Evolutionary conservation across 1,140 invertebrate species (phyloP).

Genomic region (Linepithema humile): DNA sequence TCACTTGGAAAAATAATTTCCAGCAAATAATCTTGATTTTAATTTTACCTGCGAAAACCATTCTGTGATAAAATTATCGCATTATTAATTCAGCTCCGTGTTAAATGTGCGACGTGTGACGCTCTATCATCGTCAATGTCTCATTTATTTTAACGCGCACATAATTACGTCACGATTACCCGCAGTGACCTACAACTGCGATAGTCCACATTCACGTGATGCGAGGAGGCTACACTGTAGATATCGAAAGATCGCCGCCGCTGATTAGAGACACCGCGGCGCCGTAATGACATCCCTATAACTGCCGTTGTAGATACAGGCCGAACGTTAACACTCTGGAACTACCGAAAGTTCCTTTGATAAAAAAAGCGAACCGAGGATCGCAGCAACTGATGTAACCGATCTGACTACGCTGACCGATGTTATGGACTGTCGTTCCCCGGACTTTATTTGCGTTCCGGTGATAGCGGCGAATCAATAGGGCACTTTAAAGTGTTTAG

Average conservation of each 20-base stretch:
- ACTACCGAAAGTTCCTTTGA: neutral
- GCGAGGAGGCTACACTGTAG: neutral
- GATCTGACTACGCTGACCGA: neutral
- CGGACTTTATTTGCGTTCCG: neutral
- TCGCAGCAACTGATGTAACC: neutral
- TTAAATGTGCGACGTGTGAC: neutral
- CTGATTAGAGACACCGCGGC: slow-evolving; percentile 29
- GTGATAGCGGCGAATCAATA: neutral
- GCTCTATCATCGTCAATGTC: neutral
- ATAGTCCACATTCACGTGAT: slow-evolving; percentile 31
- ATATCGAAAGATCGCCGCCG: slow-evolving; percentile 30
- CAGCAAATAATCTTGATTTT: neutral
- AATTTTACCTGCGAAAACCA: neutral
- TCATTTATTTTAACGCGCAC: neutral
- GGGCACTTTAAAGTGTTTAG: neutral
- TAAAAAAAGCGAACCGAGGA: neutral
- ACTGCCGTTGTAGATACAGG: neutral
- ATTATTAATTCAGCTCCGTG: neutral
- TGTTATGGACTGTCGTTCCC: neutral
- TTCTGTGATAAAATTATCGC: neutral
- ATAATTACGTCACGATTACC: slow-evolving; percentile 33
- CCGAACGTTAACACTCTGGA: neutral
- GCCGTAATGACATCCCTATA: slow-evolving; percentile 25
- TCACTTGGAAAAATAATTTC: neutral
- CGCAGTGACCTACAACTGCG: neutral